phyloP scores from a whole-genome alignment of 2,888 invertebrate genomes.

The Microchrysa polita region DNA sequence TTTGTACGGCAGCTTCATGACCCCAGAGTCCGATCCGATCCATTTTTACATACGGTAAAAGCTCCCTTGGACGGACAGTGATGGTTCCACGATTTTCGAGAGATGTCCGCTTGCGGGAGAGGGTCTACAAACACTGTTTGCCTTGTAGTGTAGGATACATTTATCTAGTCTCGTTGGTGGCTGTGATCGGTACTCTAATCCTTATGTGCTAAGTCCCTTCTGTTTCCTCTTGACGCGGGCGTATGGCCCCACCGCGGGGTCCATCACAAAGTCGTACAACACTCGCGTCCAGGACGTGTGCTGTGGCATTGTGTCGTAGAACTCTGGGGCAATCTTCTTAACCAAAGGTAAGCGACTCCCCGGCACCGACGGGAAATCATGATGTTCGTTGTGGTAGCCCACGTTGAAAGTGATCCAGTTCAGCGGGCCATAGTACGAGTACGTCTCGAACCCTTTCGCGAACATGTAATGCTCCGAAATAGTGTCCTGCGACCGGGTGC shows the following conservation, averaged over 20 bases:
- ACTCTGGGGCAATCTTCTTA: conserved; percentile 91
- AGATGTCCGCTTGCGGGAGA: too few relatives aligned
- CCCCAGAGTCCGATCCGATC: too few relatives aligned
- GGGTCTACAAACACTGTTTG: too few relatives aligned
- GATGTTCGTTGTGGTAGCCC: conserved; percentile 98
- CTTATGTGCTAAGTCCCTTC: conserved; percentile 60
- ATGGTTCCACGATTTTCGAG: too few relatives aligned
- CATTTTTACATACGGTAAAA: too few relatives aligned
- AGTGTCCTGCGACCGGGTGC: conserved; percentile 98
- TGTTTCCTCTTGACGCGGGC: conserved; percentile 89
- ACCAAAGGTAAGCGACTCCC: conserved; percentile 94
- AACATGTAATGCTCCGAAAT: conserved; percentile 99
- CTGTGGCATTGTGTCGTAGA: conserved; percentile 91
- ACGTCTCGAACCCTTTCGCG: conserved; percentile 94
- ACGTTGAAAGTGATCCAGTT: conserved; percentile 99
- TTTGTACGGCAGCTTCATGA: too few relatives aligned
- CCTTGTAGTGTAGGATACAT: not conserved
- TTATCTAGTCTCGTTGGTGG: conserved; percentile 2
- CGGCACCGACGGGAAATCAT: conserved; percentile 97
- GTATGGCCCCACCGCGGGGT: conserved; percentile 96
- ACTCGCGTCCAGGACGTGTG: conserved; percentile 95
- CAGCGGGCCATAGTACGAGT: conserved; percentile 96
- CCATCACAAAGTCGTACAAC: conserved; percentile 92
- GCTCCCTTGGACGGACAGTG: too few relatives aligned
- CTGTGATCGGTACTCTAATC: not conserved